Base-by-base conservation (phyloP, 2,888 invertebrate species). In the Temnothorax unifasciatus region DNA sequence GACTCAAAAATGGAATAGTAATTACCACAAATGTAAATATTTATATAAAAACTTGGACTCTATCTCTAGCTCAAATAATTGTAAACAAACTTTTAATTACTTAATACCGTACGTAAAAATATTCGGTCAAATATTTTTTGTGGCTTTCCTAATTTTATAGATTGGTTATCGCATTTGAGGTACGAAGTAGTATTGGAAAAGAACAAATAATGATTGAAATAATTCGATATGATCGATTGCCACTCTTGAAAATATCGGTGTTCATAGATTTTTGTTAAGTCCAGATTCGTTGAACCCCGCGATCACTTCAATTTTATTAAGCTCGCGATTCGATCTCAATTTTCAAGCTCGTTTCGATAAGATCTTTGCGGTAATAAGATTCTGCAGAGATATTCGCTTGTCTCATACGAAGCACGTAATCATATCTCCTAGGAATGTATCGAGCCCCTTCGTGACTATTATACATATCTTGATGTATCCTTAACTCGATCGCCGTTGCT, bases 371-470 rank as follows among this genome's bases (percentile, higher is more conserved):
- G 21, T 21, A 21, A 21, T 21, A 25, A 25, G 0, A 41, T 63
- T 47, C 29, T 47, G 50, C 29, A 18, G 41, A 41, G 52, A 52
- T 11, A 41, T 21, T 75, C 63, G 52, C 75, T 63, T 63, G 74
- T 74, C 50, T 61, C n/a, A 13, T 13, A 25, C 15, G 29, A 29
- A 75, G 41, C 25, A 75, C n/a, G 29, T 76, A 82, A 76, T 82
- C 63, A 75, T 75, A 50, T 75, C 76, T 82, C 52, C 21, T n/a
- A 57, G 41, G 52, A 15, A 75, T 9, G n/a, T 63, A 75, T 75
- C 34, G n/a, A 82, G 29, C 11, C 38, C 38, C 25, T 81, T 61
- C 38, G 47, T 34, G 59, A 18, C 79, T 50, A 34, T 44, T 44
- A 44, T 59, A 34, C 29, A 44, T 47, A n/a, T 44, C 41, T 41